Conservation (phyloP, 2,888 invertebrate genomes). For the Eudasyphora cyanicolor region DNA sequence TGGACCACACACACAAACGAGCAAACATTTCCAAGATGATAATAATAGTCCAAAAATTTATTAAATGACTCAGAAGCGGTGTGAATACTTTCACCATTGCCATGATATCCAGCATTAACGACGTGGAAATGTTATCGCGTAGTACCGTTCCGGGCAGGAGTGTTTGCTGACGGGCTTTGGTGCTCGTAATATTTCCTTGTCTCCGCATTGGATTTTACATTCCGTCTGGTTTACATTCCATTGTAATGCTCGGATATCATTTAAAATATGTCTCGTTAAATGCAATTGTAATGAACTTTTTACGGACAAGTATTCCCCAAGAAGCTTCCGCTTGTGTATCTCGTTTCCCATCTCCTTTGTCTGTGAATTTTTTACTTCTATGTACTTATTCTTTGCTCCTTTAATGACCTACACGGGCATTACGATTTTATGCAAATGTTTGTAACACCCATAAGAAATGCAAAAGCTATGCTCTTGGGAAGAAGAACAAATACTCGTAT, state of each 20-base stretch:
- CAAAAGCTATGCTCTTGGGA: too few relatives aligned
- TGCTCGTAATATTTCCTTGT: slow-evolving; percentile 2
- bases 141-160: background rate
- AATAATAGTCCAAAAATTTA: background rate
- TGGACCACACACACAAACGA: background rate
- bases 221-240: slow-evolving; percentile 12
- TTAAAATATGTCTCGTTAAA: slow-evolving; percentile 53
- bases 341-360: slow-evolving; percentile 35
- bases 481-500: background rate
- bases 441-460: background rate
- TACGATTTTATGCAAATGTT: background rate
- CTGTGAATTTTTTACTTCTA: slow-evolving; percentile 6
- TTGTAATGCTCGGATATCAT: slow-evolving; percentile 40
- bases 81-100: slow-evolving; percentile 2
- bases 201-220: slow-evolving; percentile 27
- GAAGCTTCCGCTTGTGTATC: slow-evolving; percentile 53
- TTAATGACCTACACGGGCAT: slow-evolving; percentile 1
- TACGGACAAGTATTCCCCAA: slow-evolving; percentile 54
- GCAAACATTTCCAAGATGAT: background rate
- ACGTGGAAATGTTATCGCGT: background rate
- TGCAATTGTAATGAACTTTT: slow-evolving; percentile 50
- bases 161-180: slow-evolving; percentile 9
- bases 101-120: background rate
- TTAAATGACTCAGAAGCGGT: background rate
- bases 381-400: background rate